Evolutionary conservation across 2,888 invertebrate genomes (phyloP).

Genomic region (Synergus laeviventris): DNA sequence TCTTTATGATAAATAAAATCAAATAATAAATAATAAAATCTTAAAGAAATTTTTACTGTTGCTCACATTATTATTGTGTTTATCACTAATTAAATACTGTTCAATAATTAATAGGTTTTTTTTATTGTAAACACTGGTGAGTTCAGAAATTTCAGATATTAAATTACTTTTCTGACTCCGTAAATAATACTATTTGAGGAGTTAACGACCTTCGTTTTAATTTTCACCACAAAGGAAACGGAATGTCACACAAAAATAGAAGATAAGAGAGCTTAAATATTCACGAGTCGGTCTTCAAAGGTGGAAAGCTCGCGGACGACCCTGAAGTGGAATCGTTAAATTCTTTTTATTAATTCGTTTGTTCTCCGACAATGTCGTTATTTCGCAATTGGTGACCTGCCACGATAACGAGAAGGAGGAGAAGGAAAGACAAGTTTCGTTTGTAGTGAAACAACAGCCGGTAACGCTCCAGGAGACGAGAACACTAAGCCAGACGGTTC

Average conservation of each 20-base stretch:
- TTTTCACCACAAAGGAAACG: background rate
- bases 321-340: background rate
- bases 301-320: background rate
- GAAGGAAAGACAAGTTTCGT: constrained; percentile 48
- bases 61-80: background rate
- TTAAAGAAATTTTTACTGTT: too few species aligned
- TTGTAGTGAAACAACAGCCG: constrained; percentile 58
- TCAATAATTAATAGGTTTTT: too few species aligned
- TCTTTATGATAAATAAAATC: too few species aligned
- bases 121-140: background rate
- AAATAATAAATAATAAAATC: too few species aligned
- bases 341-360: constrained; percentile 3
- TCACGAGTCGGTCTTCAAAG: background rate
- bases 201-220: background rate
- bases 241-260: background rate
- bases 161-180: too few species aligned
- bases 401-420: constrained; percentile 50
- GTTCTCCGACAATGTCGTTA: constrained; percentile 34
- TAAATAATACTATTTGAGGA: background rate
- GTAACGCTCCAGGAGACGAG: constrained; percentile 27
- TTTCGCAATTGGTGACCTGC: constrained; percentile 51
- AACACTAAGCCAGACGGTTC: constrained; percentile 63
- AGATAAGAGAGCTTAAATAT: background rate
- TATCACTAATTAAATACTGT: background rate
- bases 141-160: background rate